Percentiles rank a stretch among this genome's conserved stretches.
Conservation (phyloP, 1,140 invertebrate genomes). For the Drosophila lini region DNA sequence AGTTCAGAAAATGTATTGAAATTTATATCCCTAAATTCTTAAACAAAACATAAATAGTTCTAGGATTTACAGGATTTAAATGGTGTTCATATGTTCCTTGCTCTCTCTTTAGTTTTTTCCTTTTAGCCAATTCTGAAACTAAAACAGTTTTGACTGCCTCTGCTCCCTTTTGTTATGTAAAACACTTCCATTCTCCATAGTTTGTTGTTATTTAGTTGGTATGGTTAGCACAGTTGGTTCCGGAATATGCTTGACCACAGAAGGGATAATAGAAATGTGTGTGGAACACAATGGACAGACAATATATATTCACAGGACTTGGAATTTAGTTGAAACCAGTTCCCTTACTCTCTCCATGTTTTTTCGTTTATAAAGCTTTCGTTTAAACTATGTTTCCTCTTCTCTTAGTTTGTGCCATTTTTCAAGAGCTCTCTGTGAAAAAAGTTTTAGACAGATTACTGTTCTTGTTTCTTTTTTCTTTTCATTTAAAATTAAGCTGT, state of each 20-base stretch:
- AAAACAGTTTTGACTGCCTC: neutral
- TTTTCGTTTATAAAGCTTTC: constrained; percentile 9
- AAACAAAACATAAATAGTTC: neutral
- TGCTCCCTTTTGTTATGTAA: constrained; percentile 14
- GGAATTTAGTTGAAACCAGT: constrained; percentile 13
- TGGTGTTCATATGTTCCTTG: neutral
- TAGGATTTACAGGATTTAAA: neutral
- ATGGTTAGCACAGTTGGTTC: constrained; percentile 14
- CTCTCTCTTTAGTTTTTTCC: neutral
- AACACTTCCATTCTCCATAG: constrained; percentile 1
- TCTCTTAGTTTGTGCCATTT: constrained; percentile 7
- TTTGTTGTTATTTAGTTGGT: constrained; percentile 22
- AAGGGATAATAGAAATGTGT: constrained; percentile 16
- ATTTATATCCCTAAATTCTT: no score
- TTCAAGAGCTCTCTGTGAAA: neutral
- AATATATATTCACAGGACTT: constrained; percentile 15
- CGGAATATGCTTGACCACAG: constrained; percentile 33
- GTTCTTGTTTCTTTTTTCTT: neutral
- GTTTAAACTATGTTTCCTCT: constrained; percentile 1
- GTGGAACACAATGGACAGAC: neutral
- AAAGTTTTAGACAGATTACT: constrained; percentile 2
- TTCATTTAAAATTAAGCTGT: constrained; percentile 3
- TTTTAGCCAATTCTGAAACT: neutral
- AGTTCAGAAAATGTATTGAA: no score
- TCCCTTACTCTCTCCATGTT: neutral